Evolutionary conservation across 2,797 vertebrate genomes (phyloP), one percentile per base, ranked within the genome.

Genomic region (Darevskia nairensis): DNA sequence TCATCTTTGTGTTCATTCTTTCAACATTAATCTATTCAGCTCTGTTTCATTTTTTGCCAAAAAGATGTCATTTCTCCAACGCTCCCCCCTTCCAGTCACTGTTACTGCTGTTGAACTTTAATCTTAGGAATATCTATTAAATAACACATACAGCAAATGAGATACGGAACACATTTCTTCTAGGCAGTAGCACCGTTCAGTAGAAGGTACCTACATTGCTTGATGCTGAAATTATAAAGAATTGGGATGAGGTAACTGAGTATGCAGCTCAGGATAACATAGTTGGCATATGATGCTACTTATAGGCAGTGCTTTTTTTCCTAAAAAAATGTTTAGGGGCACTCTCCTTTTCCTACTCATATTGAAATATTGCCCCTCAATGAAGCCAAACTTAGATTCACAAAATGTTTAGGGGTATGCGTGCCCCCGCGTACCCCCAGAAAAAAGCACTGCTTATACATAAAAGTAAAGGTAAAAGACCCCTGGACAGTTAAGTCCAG

Each of bases 1-100:
- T 74, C 61, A 81, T 74, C 4, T 85, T 81, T 80, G 55, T 80
- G 55, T 75, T 74, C 68, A 64, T 83, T 82, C 76, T 82, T 69
- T 82, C 80, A 76, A 3, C 82, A 17, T 19, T 88, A 82, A 69
- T 55, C 83, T 89, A 25, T 66, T 85, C 77, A 85, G 59, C 9
- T 68, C 17, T 61, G 59, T 41, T 6, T 25, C 59, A 2, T 81
- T 81, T 81, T 81, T 84, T 90, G 66, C n/a, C 85, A 66, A 77
- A 35, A 85, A 27, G 66, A 69, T 89, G n/a, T 55, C 44, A 55
- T 32, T 85, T 86, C 11, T 81, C 41, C 7, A 74, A 13, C 81
- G 46, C 27, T 35, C 35, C 25, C 41, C n/a, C 7, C 41, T 66
- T 25, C 5, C 39, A 32, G 35, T 82, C 55, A 41, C 19, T 86